phyloP scores from a whole-genome alignment of 2,888 invertebrate species.

The Celastrina argiolus region DNA sequence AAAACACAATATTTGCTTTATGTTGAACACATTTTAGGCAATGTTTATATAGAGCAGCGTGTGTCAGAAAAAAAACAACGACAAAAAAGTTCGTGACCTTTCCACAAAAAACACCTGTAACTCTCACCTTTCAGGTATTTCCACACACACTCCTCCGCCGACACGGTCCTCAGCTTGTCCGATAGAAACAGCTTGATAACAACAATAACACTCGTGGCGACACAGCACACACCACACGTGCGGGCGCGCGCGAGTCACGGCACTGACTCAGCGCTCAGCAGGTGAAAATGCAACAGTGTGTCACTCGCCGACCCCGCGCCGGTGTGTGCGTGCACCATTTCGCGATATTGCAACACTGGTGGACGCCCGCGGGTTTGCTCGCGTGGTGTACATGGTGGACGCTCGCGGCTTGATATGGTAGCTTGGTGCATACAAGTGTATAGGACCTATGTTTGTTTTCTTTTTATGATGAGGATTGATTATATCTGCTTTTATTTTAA shows the following conservation, averaged over 20 bases:
- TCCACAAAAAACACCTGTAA: slow-evolving; percentile 23
- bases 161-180: slow-evolving; percentile 70
- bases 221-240: slow-evolving; percentile 57
- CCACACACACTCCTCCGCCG: slow-evolving; percentile 65
- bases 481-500: too few relatives aligned
- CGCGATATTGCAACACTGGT: slow-evolving; percentile 35
- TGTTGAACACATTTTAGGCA: too few relatives aligned
- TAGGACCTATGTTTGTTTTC: too few relatives aligned
- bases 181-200: slow-evolving; percentile 51
- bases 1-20: too few relatives aligned
- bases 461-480: too few relatives aligned
- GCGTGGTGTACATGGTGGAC: too few relatives aligned
- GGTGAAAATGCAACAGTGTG: slow-evolving; percentile 70
- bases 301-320: slow-evolving; percentile 52
- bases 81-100: slow-evolving; percentile 47
- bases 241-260: slow-evolving; percentile 59
- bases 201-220: slow-evolving; percentile 58
- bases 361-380: background rate
- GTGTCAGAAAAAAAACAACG: too few relatives aligned
- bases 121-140: slow-evolving; percentile 66
- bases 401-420: background rate
- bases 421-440: background rate
- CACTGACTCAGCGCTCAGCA: slow-evolving; percentile 58
- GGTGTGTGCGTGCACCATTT: slow-evolving; percentile 60
- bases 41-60: too few relatives aligned